These are phyloP conservation scores for Listronotus oregonensis DNA, from an alignment of 1,140 invertebrate species.

Conservation along the genomic window DNA sequence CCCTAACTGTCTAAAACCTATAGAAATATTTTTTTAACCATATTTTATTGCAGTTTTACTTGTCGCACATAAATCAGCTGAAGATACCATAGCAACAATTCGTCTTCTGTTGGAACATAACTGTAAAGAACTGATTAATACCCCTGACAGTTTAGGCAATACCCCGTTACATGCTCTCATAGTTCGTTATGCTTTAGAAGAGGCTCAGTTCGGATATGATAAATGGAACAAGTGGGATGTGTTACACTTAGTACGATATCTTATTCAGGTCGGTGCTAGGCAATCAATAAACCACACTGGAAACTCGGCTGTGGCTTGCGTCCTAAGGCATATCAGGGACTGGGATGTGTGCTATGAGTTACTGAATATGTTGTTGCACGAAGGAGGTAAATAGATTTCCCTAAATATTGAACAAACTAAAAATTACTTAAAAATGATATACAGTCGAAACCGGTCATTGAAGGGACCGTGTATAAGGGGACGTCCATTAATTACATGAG, in stretches of 20 bases:
- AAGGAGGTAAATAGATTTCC: constrained; percentile 59
- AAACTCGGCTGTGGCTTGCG: constrained; percentile 73
- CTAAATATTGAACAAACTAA: not conserved
- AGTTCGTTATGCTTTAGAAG: constrained; percentile 73
- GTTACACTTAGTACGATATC: constrained; percentile 66
- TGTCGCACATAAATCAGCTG: constrained; percentile 69
- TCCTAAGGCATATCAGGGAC: constrained; percentile 73
- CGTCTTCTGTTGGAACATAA: constrained; percentile 70
- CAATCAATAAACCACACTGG: constrained; percentile 72
- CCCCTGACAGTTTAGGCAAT: constrained; percentile 72
- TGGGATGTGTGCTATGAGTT: constrained; percentile 78
- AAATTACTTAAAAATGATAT: too few species aligned
- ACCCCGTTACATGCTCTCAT: constrained; percentile 69
- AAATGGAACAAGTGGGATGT: constrained; percentile 77
- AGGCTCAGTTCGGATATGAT: constrained; percentile 70
- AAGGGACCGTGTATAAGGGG: too few species aligned
- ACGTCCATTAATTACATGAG: too few species aligned
- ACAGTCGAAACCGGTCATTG: too few species aligned
- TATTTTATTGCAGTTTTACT: constrained; percentile 61
- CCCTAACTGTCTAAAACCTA: too few species aligned
- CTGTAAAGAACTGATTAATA: constrained; percentile 73
- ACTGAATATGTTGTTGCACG: constrained; percentile 71
- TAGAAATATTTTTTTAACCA: not conserved
- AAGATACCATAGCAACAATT: constrained; percentile 69
- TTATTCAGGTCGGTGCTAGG: constrained; percentile 68